These are phyloP conservation scores for Ypsolopha scabrella DNA, from an alignment of 2,888 invertebrate genomes.

Conservation along the genomic window DNA sequence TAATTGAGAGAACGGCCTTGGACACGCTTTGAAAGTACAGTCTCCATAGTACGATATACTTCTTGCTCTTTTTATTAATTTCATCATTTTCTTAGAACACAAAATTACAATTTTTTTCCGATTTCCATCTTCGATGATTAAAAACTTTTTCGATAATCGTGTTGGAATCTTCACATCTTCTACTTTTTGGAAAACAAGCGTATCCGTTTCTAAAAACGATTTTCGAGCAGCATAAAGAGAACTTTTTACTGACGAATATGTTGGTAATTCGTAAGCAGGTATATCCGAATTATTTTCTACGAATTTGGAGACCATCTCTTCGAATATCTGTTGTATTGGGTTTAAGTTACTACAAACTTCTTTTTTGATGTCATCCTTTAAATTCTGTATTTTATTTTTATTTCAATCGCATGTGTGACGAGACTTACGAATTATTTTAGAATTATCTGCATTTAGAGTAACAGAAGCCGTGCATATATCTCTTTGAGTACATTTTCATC, in stretches of 20 bases:
- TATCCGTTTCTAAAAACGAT: slow-evolving; percentile 8
- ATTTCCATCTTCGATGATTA: slow-evolving; percentile 9
- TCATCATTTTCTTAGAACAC: slow-evolving; percentile 3
- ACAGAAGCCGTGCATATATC: too few species aligned
- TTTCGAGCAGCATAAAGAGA: slow-evolving; percentile 8
- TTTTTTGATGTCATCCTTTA: slow-evolving; percentile 4
- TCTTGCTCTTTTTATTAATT: not conserved
- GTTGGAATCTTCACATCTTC: slow-evolving; percentile 7
- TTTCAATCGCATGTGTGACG: too few species aligned
- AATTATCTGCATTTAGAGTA: too few species aligned
- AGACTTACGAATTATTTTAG: too few species aligned
- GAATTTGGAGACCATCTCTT: slow-evolving; percentile 5
- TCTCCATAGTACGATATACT: not conserved
- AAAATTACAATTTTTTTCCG: slow-evolving; percentile 7
- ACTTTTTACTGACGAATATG: slow-evolving; percentile 4
- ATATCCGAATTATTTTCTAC: not conserved
- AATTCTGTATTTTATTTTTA: too few species aligned
- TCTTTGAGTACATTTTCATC: too few species aligned
- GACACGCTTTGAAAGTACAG: not conserved
- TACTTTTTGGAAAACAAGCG: not conserved
- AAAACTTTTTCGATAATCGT: slow-evolving; percentile 6
- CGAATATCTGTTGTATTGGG: slow-evolving; percentile 4
- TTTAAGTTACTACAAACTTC: slow-evolving; percentile 4
- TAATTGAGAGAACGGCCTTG: slow-evolving; percentile 7
- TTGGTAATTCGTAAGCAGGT: slow-evolving; percentile 4